phyloP scores from a whole-genome alignment of 2,797 vertebrate species.

The Kryptopterus vitreolus region DNA sequence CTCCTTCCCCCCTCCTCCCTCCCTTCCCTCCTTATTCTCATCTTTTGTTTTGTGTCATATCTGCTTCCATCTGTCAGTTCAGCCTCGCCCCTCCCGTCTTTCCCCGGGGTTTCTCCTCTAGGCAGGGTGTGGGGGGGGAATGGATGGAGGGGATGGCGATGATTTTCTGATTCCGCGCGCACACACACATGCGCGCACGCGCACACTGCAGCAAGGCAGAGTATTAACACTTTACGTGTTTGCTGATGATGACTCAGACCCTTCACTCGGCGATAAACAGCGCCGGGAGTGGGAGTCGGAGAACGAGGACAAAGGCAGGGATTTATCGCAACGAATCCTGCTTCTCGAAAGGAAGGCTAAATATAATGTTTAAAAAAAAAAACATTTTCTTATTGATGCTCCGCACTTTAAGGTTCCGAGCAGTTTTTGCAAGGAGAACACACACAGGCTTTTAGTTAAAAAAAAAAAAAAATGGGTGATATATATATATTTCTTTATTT shows the following conservation, averaged over 20 bases:
- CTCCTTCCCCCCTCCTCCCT: background rate
- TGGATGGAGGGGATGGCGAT: background rate
- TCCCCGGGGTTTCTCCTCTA: slow-evolving; percentile 42
- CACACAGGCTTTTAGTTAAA: background rate
- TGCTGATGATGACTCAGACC: slow-evolving; percentile 45
- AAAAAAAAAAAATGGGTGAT: background rate
- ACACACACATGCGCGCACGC: background rate
- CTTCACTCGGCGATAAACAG: slow-evolving; percentile 40
- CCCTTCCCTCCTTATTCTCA: background rate
- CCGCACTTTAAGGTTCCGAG: background rate
- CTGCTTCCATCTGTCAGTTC: slow-evolving; percentile 7
- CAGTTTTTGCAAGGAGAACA: background rate
- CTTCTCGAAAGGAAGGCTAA: slow-evolving; percentile 10
- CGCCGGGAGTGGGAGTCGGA: slow-evolving; percentile 18
- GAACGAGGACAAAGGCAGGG: slow-evolving; percentile 17
- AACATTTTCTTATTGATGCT: background rate
- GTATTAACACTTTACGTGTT: slow-evolving; percentile 28
- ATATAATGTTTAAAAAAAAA: slow-evolving; percentile 30
- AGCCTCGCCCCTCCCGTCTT: background rate
- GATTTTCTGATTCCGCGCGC: slow-evolving; percentile 29
- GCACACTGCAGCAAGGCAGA: slow-evolving; percentile 27
- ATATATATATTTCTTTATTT: background rate
- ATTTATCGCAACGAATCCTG: slow-evolving; percentile 19
- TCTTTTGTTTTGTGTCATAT: background rate
- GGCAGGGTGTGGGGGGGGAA: slow-evolving; percentile 41